A percentile compares a stretch with the other conserved stretches of the same genome.
Evolutionary conservation across 30 jellyfish, hydroid and myxozoan species (phyloP).

Genomic region (Hydractinia echinata): DNA sequence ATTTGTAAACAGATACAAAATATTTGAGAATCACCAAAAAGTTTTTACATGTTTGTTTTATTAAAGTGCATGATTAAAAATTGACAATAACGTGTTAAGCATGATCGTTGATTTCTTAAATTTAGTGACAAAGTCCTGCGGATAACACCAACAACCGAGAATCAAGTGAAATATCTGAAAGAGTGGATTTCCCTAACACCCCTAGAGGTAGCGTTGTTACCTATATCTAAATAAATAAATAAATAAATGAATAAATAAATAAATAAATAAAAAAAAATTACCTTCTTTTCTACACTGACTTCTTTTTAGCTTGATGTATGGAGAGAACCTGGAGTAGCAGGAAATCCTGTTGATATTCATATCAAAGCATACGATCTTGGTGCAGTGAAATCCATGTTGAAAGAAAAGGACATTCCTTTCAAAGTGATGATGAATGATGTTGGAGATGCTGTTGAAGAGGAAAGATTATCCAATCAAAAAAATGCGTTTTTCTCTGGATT

Average conservation of each 20-base stretch:
- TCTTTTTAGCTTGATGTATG: constrained; percentile 3
- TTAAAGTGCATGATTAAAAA: too few relatives aligned
- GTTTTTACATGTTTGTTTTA: too few relatives aligned
- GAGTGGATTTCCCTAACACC: constrained; percentile 8
- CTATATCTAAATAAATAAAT: neutral
- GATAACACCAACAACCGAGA: constrained; percentile 41
- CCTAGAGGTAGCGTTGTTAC: neutral
- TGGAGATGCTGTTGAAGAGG: constrained; percentile 42
- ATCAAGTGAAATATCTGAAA: constrained; percentile 38
- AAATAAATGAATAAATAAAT: too few relatives aligned
- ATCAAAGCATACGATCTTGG: constrained; percentile 50
- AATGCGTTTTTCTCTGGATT: constrained; percentile 54
- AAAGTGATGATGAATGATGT: constrained; percentile 43
- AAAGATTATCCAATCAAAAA: constrained; percentile 45
- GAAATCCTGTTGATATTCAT: constrained; percentile 51
- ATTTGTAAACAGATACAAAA: too few relatives aligned
- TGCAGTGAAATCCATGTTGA: neutral
- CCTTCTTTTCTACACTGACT: neutral
- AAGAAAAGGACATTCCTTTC: constrained; percentile 16
- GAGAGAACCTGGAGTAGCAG: constrained; percentile 45
- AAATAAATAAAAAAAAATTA: neutral
- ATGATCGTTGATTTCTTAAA: neutral
- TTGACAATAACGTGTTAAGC: too few relatives aligned
- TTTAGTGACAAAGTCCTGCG: constrained; percentile 63
- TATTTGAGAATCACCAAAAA: too few relatives aligned